Percentiles rank a stretch among this genome's conserved stretches.
phyloP scores from a whole-genome alignment of 1,140 invertebrate genomes.

The Acyrthosiphon pisum region DNA sequence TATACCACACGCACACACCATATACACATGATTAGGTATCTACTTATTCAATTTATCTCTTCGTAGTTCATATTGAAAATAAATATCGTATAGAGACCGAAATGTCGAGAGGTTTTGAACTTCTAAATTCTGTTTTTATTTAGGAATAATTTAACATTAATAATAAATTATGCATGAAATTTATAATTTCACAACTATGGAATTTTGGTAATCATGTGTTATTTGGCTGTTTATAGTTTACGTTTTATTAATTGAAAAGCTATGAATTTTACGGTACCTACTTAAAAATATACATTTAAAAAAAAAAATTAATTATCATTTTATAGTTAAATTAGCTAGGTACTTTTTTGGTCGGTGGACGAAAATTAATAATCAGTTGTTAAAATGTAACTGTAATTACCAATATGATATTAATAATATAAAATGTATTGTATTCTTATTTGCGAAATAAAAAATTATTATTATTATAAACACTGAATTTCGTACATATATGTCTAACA shows the following conservation, averaged over 20 bases:
- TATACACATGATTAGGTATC: not conserved
- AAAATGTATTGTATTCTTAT: too few species aligned
- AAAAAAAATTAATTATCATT: too few species aligned
- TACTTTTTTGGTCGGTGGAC: too few species aligned
- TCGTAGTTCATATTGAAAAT: not conserved
- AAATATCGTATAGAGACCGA: not conserved
- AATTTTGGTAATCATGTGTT: not conserved
- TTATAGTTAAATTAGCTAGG: too few species aligned
- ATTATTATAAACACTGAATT: too few species aligned
- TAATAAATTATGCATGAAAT: not conserved
- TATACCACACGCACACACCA: not conserved
- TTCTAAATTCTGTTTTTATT: not conserved
- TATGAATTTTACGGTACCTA: not conserved
- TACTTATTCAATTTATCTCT: not conserved
- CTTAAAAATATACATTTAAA: too few species aligned
- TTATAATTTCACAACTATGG: not conserved
- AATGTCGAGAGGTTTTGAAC: not conserved
- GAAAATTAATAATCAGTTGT: too few species aligned
- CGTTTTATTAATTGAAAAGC: not conserved
- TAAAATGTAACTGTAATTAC: too few species aligned
- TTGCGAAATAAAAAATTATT: too few species aligned
- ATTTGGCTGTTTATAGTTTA: not conserved
- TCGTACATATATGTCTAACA: too few species aligned
- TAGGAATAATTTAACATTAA: not conserved
- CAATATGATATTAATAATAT: too few species aligned